phyloP scores from a whole-genome alignment of 1,140 invertebrate species.

The Tyrophagus putrescentiae region DNA sequence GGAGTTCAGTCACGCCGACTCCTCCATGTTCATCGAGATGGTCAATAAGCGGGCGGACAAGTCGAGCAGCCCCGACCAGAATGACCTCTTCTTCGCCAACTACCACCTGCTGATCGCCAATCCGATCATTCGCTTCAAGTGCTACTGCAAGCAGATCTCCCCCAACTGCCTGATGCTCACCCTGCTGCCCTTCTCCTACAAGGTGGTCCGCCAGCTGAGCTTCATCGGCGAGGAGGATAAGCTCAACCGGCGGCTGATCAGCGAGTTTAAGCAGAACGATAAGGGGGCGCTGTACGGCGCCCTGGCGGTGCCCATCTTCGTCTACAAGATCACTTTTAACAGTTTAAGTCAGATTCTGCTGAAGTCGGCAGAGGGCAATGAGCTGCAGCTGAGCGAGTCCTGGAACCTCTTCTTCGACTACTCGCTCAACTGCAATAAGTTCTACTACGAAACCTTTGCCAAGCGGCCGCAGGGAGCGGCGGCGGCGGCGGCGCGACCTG shows the following conservation, averaged over 20 bases:
- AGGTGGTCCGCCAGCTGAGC: constrained; percentile 32
- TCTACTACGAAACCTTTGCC: not conserved
- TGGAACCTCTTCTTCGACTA: constrained; percentile 15
- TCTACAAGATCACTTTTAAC: constrained; percentile 5
- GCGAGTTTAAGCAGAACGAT: not conserved
- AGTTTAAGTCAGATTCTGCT: not conserved
- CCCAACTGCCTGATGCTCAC: constrained; percentile 49
- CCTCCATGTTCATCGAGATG: not conserved
- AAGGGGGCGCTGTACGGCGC: not conserved
- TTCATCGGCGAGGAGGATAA: not conserved
- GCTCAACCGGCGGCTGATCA: not conserved
- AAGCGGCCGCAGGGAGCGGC: not conserved
- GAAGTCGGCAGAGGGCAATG: not conserved
- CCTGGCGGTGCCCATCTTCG: constrained; percentile 3
- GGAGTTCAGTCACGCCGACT: constrained; percentile 9
- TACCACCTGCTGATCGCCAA: not conserved
- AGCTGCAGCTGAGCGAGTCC: not conserved
- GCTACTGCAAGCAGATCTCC: constrained; percentile 49
- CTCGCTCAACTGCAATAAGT: not conserved
- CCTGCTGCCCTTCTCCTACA: constrained; percentile 47
- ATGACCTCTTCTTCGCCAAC: not conserved
- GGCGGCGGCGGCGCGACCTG: not conserved
- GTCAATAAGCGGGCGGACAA: not conserved
- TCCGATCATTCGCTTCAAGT: constrained; percentile 31
- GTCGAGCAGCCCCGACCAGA: not conserved